Base-by-base conservation (phyloP, 2,888 invertebrate species). In the Drosophila mercatorum region DNA sequence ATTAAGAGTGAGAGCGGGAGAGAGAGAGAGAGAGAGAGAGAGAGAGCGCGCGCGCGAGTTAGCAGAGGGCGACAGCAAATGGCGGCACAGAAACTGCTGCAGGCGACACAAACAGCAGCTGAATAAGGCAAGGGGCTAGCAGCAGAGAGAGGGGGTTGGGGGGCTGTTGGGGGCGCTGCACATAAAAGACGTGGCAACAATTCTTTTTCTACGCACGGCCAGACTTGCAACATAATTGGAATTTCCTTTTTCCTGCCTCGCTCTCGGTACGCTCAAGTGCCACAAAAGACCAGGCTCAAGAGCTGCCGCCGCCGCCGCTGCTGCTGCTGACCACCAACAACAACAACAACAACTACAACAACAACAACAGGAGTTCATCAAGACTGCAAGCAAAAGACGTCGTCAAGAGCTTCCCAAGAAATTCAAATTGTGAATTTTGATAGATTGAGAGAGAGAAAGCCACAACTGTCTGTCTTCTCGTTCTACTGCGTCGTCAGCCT, bases 221-320 rank as follows among this genome's bases (percentile, higher is more conserved):
- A 89, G 83, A 87, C 80, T 76, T 74, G 88, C 88, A 87, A 81
- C 87, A 89, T 85, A 85, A 85, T 85, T 85, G 84, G 89, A 85
- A 85, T 85, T 85, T 85, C 84, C 84, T 89, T 89, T 83, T 85
- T 89, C 84, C 84, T 83, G 88, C 59, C 69, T 43, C 26, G 67
- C 62, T 53, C 51, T 46, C 44, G 46, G 22, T 38, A 6, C 47
- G 46, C 58, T 81, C 80, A 88, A 83, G 83, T 84, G 83, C 76
- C 61, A 85, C 83, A 83, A 81, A 87, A 87, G 84, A 76, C 74
- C 80, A 74, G 82, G 82, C 80, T 81, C 63, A 57, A 81, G 83
- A 76, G 83, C 61, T 68, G 70, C 36, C 36, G 47, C 47, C 44
- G 58, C 63, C 49, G 41, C 43, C 41, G 64, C 52, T 64, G 76